Evolutionary conservation across 2,113 vertebrate species (phyloP).

Genomic region (Triplophysa rosa): DNA sequence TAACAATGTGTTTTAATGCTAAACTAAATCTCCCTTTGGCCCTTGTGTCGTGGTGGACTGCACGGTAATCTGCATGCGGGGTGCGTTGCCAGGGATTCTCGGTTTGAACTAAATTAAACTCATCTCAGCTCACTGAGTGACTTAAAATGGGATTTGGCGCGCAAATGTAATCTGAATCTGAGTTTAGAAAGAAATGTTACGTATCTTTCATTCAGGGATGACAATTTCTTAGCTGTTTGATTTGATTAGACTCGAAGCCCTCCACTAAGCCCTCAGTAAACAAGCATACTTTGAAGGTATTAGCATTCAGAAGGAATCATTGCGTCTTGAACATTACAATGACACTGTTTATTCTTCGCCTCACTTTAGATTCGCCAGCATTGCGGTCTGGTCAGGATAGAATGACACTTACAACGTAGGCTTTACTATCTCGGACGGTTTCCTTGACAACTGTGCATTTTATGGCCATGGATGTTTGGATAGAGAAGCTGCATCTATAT

Average conservation of each 20-base stretch:
- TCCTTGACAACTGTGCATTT: slow-evolving; percentile 51
- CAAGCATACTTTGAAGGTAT: slow-evolving; percentile 17
- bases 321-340: slow-evolving; percentile 17
- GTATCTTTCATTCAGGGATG: background rate
- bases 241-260: slow-evolving; percentile 34
- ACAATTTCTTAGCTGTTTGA: slow-evolving; percentile 37
- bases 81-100: slow-evolving; percentile 1
- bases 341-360: slow-evolving; percentile 40
- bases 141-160: slow-evolving; percentile 35
- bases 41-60: slow-evolving; percentile 1
- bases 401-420: slow-evolving; percentile 41
- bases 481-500: slow-evolving; percentile 46
- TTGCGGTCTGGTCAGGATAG: slow-evolving; percentile 39
- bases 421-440: slow-evolving; percentile 40
- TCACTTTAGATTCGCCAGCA: slow-evolving; percentile 38
- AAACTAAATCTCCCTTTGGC: slow-evolving; percentile 27
- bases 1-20: background rate
- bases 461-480: slow-evolving; percentile 35
- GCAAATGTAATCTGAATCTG: slow-evolving; percentile 30
- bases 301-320: slow-evolving; percentile 40
- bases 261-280: slow-evolving; percentile 31
- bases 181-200: background rate
- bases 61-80: slow-evolving; percentile 8
- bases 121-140: slow-evolving; percentile 30
- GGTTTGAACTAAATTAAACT: slow-evolving; percentile 36